These are phyloP conservation scores for Cyanoramphus novaezelandiae DNA, from an alignment of 2,113 vertebrate genomes.

Conservation along the genomic window DNA sequence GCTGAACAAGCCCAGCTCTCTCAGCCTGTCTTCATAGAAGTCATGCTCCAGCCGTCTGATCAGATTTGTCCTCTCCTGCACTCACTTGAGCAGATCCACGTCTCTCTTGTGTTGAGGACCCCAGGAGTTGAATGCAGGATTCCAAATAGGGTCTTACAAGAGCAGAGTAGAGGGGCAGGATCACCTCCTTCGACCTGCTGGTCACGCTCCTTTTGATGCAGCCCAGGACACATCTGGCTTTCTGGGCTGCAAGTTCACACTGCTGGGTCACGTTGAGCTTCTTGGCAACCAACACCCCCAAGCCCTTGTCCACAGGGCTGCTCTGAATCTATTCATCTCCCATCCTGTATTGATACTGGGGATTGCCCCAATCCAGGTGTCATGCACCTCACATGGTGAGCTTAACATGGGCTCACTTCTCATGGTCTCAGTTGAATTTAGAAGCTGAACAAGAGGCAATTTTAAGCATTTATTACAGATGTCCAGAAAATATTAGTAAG, in stretches of 20 bases:
- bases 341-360: neutral
- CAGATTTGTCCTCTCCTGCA: neutral
- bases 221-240: neutral
- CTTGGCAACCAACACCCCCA: neutral
- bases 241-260: neutral
- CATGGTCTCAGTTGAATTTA: neutral
- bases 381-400: neutral
- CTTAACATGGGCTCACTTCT: neutral
- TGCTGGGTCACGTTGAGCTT: neutral
- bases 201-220: neutral
- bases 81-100: neutral
- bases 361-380: rapidly evolving
- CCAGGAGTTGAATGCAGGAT: neutral
- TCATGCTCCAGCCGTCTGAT: neutral
- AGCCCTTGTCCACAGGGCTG: rapidly evolving
- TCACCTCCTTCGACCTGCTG: neutral
- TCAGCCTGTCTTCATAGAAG: neutral
- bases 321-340: neutral
- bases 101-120: neutral
- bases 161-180: neutral
- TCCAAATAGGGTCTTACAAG: rapidly evolving
- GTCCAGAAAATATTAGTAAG: neutral
- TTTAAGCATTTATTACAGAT: neutral
- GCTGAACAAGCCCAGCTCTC: neutral
- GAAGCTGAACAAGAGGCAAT: neutral